These are phyloP conservation scores for Aquatica leii DNA, from an alignment of 2,888 invertebrate species.

Conservation along the genomic window DNA sequence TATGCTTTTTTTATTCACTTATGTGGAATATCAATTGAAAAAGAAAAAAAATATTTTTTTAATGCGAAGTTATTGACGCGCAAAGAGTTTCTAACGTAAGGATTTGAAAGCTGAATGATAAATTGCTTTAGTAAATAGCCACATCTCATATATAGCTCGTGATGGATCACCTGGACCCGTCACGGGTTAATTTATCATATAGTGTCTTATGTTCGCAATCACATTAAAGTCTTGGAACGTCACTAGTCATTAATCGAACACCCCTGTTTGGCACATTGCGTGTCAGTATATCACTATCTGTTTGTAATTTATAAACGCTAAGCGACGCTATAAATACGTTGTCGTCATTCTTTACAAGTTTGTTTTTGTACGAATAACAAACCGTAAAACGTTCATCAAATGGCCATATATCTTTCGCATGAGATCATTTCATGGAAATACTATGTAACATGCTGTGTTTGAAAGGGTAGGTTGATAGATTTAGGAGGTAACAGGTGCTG, in stretches of 20 bases:
- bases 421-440: conserved; percentile 41
- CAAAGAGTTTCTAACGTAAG: conserved; percentile 26
- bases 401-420: conserved; percentile 48
- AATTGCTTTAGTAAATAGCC: conserved; percentile 50
- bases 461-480: conserved; percentile 47
- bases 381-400: conserved; percentile 51
- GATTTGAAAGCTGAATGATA: conserved; percentile 44
- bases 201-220: conserved; percentile 38
- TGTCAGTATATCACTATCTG: conserved; percentile 40
- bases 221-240: conserved; percentile 45
- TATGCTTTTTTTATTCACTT: neutral
- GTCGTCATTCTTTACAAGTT: conserved; percentile 44
- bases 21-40: neutral
- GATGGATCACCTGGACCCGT: conserved; percentile 61
- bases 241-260: conserved; percentile 48
- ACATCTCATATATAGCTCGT: conserved; percentile 60
- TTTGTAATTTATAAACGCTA: conserved; percentile 41
- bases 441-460: conserved; percentile 38
- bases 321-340: conserved; percentile 45
- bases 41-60: neutral
- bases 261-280: conserved; percentile 35
- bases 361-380: conserved; percentile 50
- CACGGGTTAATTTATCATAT: conserved; percentile 60
- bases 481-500: conserved; percentile 50
- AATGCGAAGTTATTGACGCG: conserved; percentile 15